Conservation (phyloP, 2,888 invertebrate genomes). For the Glaucopsyche alexis region DNA sequence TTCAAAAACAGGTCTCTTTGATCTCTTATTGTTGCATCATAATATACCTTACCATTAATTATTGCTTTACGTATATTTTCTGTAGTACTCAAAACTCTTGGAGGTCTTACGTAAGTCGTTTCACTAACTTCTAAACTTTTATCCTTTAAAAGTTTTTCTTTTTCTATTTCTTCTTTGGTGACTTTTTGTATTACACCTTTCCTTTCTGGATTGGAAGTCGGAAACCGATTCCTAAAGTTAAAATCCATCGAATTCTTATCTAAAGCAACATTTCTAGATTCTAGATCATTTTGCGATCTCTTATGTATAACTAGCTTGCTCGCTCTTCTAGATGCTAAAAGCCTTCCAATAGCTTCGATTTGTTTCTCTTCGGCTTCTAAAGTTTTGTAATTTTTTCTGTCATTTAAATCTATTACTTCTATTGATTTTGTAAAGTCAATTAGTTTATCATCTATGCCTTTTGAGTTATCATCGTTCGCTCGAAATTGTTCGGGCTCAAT, state of each 20-base stretch:
- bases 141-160: conserved; percentile 55
- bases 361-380: conserved; percentile 74
- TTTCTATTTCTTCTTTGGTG: conserved; percentile 68
- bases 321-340: conserved; percentile 64
- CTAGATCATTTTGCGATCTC: conserved; percentile 65
- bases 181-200: conserved; percentile 66
- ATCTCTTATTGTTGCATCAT: conserved; percentile 69
- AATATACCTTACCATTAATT: conserved; percentile 72
- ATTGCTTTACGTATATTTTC: conserved; percentile 70
- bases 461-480: conserved; percentile 52
- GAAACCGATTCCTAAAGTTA: conserved; percentile 65
- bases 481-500: conserved; percentile 48
- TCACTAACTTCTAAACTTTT: conserved; percentile 73
- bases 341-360: conserved; percentile 73
- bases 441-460: conserved; percentile 71
- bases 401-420: conserved; percentile 71
- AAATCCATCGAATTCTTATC: conserved; percentile 63
- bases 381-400: conserved; percentile 63
- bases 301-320: conserved; percentile 66
- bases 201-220: conserved; percentile 52
- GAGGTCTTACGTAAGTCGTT: conserved; percentile 67
- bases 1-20: conserved; percentile 58
- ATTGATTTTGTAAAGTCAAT: conserved; percentile 66
- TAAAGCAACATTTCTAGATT: conserved; percentile 60
- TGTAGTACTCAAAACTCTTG: conserved; percentile 64